Base-by-base conservation (phyloP, 2,797 vertebrate genomes). In the Hybognathus amarus region DNA sequence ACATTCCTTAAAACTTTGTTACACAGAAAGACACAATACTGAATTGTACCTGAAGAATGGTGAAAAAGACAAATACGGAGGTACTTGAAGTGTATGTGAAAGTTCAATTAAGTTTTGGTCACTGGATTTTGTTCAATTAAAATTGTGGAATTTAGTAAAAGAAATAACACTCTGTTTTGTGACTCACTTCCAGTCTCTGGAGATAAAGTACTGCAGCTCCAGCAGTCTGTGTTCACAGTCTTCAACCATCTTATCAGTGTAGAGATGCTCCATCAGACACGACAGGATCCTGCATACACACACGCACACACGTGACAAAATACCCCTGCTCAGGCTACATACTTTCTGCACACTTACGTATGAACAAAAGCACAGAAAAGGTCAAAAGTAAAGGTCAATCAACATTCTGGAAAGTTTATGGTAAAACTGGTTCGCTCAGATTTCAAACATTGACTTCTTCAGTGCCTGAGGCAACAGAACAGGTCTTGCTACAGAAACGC, bases 181-280 rank as follows among this genome's bases (percentile, higher is more conserved):
- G 38, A 88, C 97, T 96, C 87, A 99, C 98, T 98, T 99, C 98
- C 98, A 99, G 87, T 99, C 98, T 83, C 98, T 95, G 68, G 98
- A 97, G 63, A 99, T 99, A 71, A 99, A 99, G 91, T 99, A 99
- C 77, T 99, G 98, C 76, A 99, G 95, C 91, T 99, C 98, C 89
- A 99, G 89, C 40, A 99, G 95, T 8, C 97, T 84, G 27, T 96
- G 97, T 54, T 99, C 98, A 93, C 98, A 99, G 50, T 97, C 97
- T 89, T 98, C 97, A 27, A 99, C 98, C 98, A 99, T 99, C 94
- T 99, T 99, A 88, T 99, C 98, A 0, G 98, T 99, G 91, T 99
- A 99, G 50, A 99, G 93, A 83, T 99, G 98, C 85, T 99, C 98
- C 98, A 99, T 99, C 56, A 99, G 94, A 90, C 98, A 99, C 0